Conservation (phyloP, 2,113 vertebrate species). For the Pachypanchax playfairii region DNA sequence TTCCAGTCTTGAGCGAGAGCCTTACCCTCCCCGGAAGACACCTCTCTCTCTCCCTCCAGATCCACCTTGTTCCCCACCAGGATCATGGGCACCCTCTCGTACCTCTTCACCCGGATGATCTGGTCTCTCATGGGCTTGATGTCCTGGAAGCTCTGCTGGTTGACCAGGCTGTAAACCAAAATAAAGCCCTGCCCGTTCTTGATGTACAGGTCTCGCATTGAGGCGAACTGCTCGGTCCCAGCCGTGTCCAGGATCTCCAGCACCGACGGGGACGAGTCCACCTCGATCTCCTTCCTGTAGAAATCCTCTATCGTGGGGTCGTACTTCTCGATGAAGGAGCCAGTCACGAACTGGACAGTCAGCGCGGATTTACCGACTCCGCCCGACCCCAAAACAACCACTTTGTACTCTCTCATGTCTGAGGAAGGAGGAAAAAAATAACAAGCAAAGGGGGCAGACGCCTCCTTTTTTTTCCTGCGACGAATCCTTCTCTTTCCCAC, state of each 20-base stretch:
- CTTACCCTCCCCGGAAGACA: slow-evolving; percentile 91
- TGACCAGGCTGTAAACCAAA: slow-evolving; percentile 79
- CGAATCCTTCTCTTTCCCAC: slow-evolving; percentile 61
- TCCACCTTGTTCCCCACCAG: slow-evolving; percentile 86
- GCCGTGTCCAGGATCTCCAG: slow-evolving; percentile 81
- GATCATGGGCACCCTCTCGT: slow-evolving; percentile 95
- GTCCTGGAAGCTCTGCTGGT: slow-evolving; percentile 94
- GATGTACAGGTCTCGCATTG: slow-evolving; percentile 91
- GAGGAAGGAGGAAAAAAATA: background rate
- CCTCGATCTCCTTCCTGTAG: slow-evolving; percentile 81
- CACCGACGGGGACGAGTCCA: slow-evolving; percentile 79
- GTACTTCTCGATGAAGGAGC: slow-evolving; percentile 93
- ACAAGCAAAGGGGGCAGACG: slow-evolving; percentile 43
- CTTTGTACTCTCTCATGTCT: slow-evolving; percentile 93
- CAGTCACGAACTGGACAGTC: slow-evolving; percentile 93
- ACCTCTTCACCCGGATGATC: slow-evolving; percentile 95
- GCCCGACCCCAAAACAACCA: slow-evolving; percentile 92
- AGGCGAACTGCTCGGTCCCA: slow-evolving; percentile 92
- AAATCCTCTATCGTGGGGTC: slow-evolving; percentile 94
- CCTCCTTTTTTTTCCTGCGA: slow-evolving; percentile 68
- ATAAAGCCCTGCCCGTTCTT: slow-evolving; percentile 81
- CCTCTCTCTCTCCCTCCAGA: slow-evolving; percentile 93
- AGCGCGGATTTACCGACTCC: slow-evolving; percentile 93
- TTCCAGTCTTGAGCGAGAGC: slow-evolving; percentile 95
- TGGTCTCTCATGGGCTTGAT: slow-evolving; percentile 96